Evolutionary conservation across 2,113 vertebrate species (phyloP), one percentile per base, ranked within the genome.

Genomic region (Tychaedon coryphoeus): DNA sequence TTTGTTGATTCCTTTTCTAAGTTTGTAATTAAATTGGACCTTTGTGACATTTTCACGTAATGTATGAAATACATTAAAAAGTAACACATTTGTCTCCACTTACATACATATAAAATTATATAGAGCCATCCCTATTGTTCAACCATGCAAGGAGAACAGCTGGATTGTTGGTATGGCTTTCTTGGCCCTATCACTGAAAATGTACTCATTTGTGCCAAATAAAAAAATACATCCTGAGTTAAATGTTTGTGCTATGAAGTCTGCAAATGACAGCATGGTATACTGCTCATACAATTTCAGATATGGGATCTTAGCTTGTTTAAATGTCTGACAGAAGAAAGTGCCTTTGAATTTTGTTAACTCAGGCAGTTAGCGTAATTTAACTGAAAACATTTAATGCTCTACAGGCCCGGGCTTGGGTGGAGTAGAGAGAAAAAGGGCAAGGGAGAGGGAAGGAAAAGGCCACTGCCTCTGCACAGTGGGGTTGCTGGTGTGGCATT

Each of bases 401-500:
- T 15, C 0, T n/a, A 33, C 43, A 75, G 77, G 88, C 74, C 84
- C 22, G 26, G 81, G 19, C 78, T 82, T 93, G 90, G 90, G 81
- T 79, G 78, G 90, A 93, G 48, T 7, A 31, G 74, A 60, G 56
- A 40, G 64, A 58, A 80, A 92, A 88, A 84, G 85, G 34, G 64
- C 72, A 73, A 76, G 72, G 79, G 70, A 90, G 36, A 31, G 31
- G 61, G 85, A 56, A 57, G 54, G 42, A 26, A 90, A 72, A 87
- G 88, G 93, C 74, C 85, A 25, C 50, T 51, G 81, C 70, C 74
- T 74, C 54, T 64, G 81, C 87, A 5, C 88, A 76, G 90, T 28
- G 36, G 92, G 93, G 85, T 75, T 0, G 0, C 74, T 60, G 90
- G 90, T 90, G 90, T 96, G 93, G 96, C 90, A 38, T 88, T 94